Conservation (phyloP, 2,113 vertebrate species). For the Campylorhamphus procurvoides region DNA sequence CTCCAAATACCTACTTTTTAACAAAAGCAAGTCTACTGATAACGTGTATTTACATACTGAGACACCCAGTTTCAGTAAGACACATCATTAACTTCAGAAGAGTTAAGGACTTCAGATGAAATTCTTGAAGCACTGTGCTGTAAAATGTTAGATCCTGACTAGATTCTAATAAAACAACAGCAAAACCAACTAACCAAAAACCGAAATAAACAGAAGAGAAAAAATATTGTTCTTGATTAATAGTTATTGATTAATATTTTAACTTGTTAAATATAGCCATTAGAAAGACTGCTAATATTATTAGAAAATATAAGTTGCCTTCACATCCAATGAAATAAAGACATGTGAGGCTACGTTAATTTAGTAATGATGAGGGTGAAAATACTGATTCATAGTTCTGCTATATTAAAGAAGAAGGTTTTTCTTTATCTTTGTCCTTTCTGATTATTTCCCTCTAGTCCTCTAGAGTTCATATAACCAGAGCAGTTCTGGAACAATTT, state of each 20-base stretch:
- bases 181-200: background rate
- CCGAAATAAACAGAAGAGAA: background rate
- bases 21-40: background rate
- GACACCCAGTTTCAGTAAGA: background rate
- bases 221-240: background rate
- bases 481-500: constrained; percentile 96
- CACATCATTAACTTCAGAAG: background rate
- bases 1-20: background rate
- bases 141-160: background rate
- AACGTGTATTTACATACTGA: background rate
- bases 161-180: background rate
- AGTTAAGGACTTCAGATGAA: background rate
- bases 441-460: constrained; percentile 77
- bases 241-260: background rate
- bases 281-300: background rate
- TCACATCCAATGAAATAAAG: background rate
- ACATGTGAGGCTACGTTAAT: fast-evolving
- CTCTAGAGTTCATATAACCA: constrained; percentile 94
- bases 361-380: background rate
- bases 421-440: background rate
- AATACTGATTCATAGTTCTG: background rate
- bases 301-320: background rate
- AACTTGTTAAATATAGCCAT: background rate
- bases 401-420: background rate
- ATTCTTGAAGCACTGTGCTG: background rate